Base-by-base conservation (phyloP, 2,888 invertebrate species). In the Sphaerophoria taeniata region DNA sequence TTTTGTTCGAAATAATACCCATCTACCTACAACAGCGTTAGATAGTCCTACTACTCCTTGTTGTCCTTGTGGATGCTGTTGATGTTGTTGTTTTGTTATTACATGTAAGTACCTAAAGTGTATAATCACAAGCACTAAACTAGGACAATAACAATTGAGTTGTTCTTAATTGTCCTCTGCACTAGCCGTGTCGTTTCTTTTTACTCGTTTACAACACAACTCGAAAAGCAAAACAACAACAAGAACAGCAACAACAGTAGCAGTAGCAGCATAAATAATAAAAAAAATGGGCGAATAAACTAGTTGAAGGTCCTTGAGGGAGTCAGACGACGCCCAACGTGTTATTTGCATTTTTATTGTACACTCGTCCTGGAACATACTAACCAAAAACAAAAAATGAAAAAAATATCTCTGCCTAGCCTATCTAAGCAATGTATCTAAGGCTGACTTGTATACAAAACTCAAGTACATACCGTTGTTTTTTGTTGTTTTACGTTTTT, bases 81-180 rank as follows among this genome's bases (percentile, higher is more conserved):
- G 79, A 72, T 58, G 34, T 47, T 81, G 67, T 58, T 85, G 16
- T 39, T 39, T 60, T 60, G 85, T 76, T 85, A 51, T 65, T 80
- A 85, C 85, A 80, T 85, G 80, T 73, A 72, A 80, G 76, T n/a
- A n/a, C n/a, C n/a, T 77, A 77, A 85, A 81, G 85, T 85, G 85
- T 85, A 69, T 80, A 85, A 76, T 85, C 81, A 60, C 77, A 85
- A 85, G 85, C 76, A 85, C 81, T 81, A 81, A 85, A 85, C 85
- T 85, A 81, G 85, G 85, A 85, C 85, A 85, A 81, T 81, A 85
- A 85, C 73, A 85, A 69, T 85, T 85, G 76, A 85, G 85, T 77
- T 77, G 76, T 85, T 81, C 76, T 84, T 85, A 85, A 85, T 85
- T 85, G 85, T 77, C 81, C 14, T 49, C 6, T 49, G 49, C 49